phyloP scores from a whole-genome alignment of 1,140 invertebrate genomes.

The Neomicropteryx cornuta region DNA sequence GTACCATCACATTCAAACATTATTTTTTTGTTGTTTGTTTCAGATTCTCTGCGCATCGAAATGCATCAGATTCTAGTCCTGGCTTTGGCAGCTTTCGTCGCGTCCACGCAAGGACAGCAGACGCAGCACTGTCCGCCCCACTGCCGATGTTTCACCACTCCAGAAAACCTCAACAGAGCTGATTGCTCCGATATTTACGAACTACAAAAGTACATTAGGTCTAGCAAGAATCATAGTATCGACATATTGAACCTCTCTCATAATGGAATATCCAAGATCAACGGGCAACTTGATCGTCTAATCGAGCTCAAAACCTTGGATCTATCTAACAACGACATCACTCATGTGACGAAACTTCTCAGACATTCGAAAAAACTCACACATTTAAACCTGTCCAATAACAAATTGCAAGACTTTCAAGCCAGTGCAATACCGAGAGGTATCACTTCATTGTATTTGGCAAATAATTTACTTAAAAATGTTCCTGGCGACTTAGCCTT shows the following conservation, averaged over 20 bases:
- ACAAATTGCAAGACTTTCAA: slow-evolving; percentile 39
- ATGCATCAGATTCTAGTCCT: too few relatives aligned
- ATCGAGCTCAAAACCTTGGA: slow-evolving; percentile 44
- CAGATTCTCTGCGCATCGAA: too few relatives aligned
- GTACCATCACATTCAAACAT: too few relatives aligned
- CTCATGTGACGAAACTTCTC: slow-evolving; percentile 41
- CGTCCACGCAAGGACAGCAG: too few relatives aligned
- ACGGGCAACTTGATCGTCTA: slow-evolving; percentile 39
- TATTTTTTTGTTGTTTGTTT: too few relatives aligned
- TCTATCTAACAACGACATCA: slow-evolving; percentile 43
- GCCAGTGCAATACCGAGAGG: slow-evolving; percentile 42
- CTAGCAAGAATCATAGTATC: slow-evolving; percentile 37
- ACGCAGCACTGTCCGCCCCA: slow-evolving; percentile 28
- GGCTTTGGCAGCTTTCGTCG: too few relatives aligned
- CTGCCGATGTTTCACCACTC: slow-evolving; percentile 30
- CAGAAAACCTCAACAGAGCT: slow-evolving; percentile 30
- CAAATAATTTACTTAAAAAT: slow-evolving; percentile 44
- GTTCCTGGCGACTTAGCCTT: slow-evolving; percentile 41
- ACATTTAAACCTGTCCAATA: slow-evolving; percentile 43
- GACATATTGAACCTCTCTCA: slow-evolving; percentile 46
- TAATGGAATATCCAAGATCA: slow-evolving; percentile 41
- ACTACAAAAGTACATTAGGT: slow-evolving; percentile 33
- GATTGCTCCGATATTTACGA: slow-evolving; percentile 29
- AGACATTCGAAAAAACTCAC: slow-evolving; percentile 42
- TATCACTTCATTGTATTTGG: slow-evolving; percentile 47